A percentile compares a stretch with the other conserved stretches of the same genome.
phyloP scores from a whole-genome alignment of 2,113 vertebrate species.

The Sinocyclocheilus anshuiensis region DNA sequence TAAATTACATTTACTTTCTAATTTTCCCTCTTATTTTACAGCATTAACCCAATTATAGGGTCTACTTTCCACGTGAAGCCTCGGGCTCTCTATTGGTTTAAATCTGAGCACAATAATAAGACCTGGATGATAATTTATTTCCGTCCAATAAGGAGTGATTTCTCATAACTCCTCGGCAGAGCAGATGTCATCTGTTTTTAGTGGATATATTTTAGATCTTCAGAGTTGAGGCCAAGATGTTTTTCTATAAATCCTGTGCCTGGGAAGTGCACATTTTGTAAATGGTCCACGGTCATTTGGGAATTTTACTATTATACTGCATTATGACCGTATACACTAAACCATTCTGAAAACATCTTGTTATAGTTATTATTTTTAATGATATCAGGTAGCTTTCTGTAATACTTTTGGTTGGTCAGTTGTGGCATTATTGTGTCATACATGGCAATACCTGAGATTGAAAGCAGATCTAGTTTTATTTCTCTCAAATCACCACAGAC shows the following conservation, averaged over 20 bases:
- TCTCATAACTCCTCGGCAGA: background rate
- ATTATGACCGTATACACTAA: background rate
- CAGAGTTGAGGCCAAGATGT: background rate
- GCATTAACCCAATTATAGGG: background rate
- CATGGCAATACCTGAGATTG: too few species aligned
- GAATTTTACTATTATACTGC: too few species aligned
- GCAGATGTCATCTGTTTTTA: conserved; percentile 4
- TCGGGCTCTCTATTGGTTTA: background rate
- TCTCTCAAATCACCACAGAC: background rate
- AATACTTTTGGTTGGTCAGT: background rate
- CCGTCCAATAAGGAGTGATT: background rate
- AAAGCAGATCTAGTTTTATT: too few species aligned
- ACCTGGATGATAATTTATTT: conserved; percentile 2
- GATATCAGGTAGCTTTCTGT: background rate
- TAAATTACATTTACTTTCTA: background rate
- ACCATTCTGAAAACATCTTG: too few species aligned
- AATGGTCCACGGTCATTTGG: too few species aligned
- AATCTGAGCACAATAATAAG: background rate
- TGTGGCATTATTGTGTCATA: background rate
- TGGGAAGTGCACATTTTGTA: background rate
- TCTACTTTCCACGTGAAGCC: background rate
- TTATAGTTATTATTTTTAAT: background rate
- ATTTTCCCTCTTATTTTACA: background rate
- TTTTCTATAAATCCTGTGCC: background rate
- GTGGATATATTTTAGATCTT: background rate